Base-by-base conservation (phyloP, 1,140 invertebrate species). In the Drosophila simulans region DNA sequence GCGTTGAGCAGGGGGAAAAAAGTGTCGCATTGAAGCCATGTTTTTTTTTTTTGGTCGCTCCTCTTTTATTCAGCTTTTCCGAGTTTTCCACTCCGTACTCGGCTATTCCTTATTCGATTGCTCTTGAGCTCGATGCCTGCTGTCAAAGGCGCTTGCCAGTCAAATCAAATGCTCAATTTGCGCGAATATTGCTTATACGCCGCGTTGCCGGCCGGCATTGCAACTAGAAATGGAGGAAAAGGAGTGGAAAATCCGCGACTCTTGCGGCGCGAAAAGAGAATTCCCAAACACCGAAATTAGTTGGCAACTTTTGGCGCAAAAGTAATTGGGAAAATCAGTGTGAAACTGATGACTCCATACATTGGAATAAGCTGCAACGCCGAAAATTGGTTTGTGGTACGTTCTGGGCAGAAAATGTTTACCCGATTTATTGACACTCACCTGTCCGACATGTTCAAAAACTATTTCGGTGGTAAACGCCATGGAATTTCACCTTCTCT, bases 111-210 rank as follows among this genome's bases (percentile, higher is more conserved):
- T 60, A 34, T 72, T 58, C 43, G 48, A 42, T 45, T 62, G 55
- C 63, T 59, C 69, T 71, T 60, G 53, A 62, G 45, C 60, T 51
- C 51, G 60, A 56, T 71, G 51, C 59, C 43, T 59, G 69, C 54
- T 76, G 83, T 84, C 81, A 84, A 81, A 81, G 81, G 81, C 81
- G 80, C 52, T 74, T 74, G 65, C 55, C 82, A 77, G 83, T 74
- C 83, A 86, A 88, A 88, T 88, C 79, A 88, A 88, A 88, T 88
- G 83, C 84, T 77, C 85, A 84, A 89, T 89, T 89, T 89, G 80
- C 68, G 27, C 62, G 75, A 70, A 83, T 83, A 88, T 88, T 88
- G 84, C 79, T 73, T 58, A 88, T 88, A 83, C 80, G 83, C 51
- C 60, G 45, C 64, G 62, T 69, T 46, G 49, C 48, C 58, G 22